Evolutionary conservation across 2,797 vertebrate species (phyloP).

Genomic region (Sebastes steindachneri): DNA sequence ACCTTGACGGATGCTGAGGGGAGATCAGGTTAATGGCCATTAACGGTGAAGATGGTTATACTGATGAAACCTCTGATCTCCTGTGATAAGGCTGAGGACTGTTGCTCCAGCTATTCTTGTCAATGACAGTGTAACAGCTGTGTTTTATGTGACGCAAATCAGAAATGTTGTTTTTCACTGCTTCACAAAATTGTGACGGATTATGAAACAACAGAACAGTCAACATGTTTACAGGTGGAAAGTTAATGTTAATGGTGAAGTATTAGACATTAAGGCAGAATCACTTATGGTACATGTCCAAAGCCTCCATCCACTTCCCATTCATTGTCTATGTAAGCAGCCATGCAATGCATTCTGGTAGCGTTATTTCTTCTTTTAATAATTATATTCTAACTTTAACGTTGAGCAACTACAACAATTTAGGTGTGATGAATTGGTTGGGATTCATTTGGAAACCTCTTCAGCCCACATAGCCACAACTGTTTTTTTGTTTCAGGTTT

Average conservation of each 20-base stretch:
- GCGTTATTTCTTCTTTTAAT: no score
- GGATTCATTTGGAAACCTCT: not conserved
- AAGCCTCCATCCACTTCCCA: no score
- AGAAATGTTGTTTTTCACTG: not conserved
- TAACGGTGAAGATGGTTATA: slow-evolving; percentile 51
- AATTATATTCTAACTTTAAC: no score
- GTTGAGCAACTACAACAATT: no score
- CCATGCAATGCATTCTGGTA: not conserved
- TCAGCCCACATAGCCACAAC: not conserved
- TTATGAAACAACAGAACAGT: not conserved
- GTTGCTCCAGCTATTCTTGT: slow-evolving; percentile 6
- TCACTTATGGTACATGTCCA: no score
- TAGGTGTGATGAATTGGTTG: not conserved
- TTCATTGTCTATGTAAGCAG: no score
- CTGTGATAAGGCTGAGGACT: slow-evolving; percentile 37
- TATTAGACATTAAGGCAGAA: rapidly evolving
- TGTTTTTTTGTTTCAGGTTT: not conserved
- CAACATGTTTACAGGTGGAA: not conserved
- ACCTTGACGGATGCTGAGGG: slow-evolving; percentile 66
- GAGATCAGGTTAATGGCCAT: slow-evolving; percentile 74
- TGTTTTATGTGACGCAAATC: not conserved
- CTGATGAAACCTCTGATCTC: slow-evolving; percentile 60
- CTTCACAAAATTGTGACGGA: not conserved
- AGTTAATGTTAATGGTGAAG: not conserved
- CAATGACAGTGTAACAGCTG: slow-evolving; percentile 19